A percentile compares a stretch with the other conserved stretches of the same genome.
Evolutionary conservation across 2,797 vertebrate genomes (phyloP).

Genomic region (Triplophysa bombifrons): DNA sequence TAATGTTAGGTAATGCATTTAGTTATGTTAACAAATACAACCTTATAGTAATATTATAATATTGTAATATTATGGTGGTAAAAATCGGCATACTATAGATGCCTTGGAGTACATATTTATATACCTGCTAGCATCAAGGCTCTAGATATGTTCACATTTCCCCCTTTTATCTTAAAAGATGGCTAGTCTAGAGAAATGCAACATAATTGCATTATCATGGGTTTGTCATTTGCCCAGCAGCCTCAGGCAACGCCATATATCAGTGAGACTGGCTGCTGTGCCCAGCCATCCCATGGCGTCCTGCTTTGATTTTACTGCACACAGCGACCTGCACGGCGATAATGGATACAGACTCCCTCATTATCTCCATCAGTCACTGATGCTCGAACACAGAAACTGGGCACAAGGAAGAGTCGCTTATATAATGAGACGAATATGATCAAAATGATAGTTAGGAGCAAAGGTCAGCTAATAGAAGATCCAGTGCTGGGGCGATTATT

Average conservation of each 20-base stretch:
- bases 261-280: slow-evolving; percentile 16
- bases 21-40: too few relatives aligned
- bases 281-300: slow-evolving; percentile 3
- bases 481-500: background rate
- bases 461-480: slow-evolving; percentile 4
- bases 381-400: slow-evolving; percentile 12
- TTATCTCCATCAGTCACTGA: slow-evolving; percentile 49
- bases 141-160: background rate
- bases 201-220: slow-evolving; percentile 52
- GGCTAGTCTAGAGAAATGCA: slow-evolving; percentile 14
- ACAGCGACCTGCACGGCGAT: slow-evolving; percentile 25
- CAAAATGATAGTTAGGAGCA: slow-evolving; percentile 21
- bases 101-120: too few relatives aligned
- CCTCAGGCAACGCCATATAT: slow-evolving; percentile 42
- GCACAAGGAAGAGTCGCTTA: slow-evolving; percentile 10
- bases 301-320: slow-evolving; percentile 41
- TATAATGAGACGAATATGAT: slow-evolving; percentile 41
- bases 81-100: too few relatives aligned
- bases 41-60: too few relatives aligned
- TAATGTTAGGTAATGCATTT: too few relatives aligned
- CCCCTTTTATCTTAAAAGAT: background rate
- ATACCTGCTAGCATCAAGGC: slow-evolving; percentile 6
- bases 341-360: slow-evolving; percentile 50
- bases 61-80: too few relatives aligned
- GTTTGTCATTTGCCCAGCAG: slow-evolving; percentile 41